These are phyloP conservation scores for Drosophila triauraria DNA, from an alignment of 1,140 invertebrate genomes.

Conservation along the genomic window DNA sequence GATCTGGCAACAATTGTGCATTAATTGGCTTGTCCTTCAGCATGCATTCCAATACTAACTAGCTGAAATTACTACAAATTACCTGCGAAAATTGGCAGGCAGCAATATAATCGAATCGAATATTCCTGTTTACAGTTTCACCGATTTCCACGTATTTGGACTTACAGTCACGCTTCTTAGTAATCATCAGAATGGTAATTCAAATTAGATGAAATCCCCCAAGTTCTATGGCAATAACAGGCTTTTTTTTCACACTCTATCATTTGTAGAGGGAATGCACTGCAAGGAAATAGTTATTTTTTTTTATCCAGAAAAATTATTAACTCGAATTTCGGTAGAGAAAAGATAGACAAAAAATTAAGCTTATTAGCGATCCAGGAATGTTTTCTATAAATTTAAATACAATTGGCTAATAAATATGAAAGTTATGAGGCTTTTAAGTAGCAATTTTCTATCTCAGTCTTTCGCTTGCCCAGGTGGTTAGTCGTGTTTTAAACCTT, in stretches of 20 bases:
- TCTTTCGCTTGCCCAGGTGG: no score
- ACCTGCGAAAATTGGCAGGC: not conserved
- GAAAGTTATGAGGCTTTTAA: not conserved
- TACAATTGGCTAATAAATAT: not conserved
- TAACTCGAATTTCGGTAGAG: no score
- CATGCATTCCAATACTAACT: not conserved
- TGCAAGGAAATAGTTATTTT: not conserved
- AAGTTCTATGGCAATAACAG: not conserved
- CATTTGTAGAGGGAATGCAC: not conserved
- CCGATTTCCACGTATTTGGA: not conserved
- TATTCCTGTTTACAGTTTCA: not conserved
- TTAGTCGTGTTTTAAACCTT: no score
- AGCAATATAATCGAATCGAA: not conserved
- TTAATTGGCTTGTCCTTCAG: not conserved
- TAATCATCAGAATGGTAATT: not conserved
- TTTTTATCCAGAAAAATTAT: not conserved
- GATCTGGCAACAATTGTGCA: not conserved
- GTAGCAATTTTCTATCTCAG: no score
- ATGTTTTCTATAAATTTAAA: not conserved
- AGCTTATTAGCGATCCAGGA: not conserved
- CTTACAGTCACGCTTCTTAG: not conserved
- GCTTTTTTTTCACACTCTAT: not conserved
- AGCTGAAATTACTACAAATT: not conserved
- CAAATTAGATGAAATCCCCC: slow-evolving; percentile 1
- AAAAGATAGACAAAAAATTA: not conserved